Percentiles rank a stretch among this genome's conserved stretches.
Conservation (phyloP, 2,797 vertebrate species). For the Rachycentron canadum region DNA sequence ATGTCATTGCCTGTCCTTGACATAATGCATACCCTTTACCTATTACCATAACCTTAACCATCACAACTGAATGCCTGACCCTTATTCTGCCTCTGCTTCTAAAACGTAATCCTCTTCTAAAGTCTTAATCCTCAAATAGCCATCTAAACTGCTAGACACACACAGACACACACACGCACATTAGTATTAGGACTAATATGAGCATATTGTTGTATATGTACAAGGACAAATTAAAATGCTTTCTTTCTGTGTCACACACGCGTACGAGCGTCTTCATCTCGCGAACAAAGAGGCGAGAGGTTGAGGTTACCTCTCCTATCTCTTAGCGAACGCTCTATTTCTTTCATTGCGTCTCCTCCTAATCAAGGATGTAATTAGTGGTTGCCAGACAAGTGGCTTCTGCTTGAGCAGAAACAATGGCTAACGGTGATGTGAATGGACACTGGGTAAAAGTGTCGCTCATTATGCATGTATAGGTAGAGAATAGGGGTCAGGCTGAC, state of each 20-base stretch:
- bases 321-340: conserved; percentile 33
- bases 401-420: conserved; percentile 73
- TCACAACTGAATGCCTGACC: no score
- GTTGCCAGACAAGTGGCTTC: conserved; percentile 65
- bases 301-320: conserved; percentile 42
- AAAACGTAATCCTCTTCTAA: no score
- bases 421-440: conserved; percentile 63
- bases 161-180: not conserved
- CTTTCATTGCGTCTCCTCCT: conserved; percentile 71
- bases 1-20: no score
- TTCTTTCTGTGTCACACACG: not conserved
- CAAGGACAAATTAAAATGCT: not conserved
- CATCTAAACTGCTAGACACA: no score
- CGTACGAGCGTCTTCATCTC: not conserved
- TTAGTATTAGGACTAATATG: no score
- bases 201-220: not conserved
- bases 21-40: no score
- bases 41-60: no score
- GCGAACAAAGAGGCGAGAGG: not conserved
- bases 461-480: conserved; percentile 62
- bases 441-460: conserved; percentile 50
- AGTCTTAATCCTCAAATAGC: no score
- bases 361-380: conserved; percentile 80
- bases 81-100: no score
- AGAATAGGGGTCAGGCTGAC: conserved; percentile 64